A percentile compares a stretch with the other conserved stretches of the same genome.
phyloP scores from a whole-genome alignment of 2,113 vertebrate genomes.

The Stegostoma tigrinum region DNA sequence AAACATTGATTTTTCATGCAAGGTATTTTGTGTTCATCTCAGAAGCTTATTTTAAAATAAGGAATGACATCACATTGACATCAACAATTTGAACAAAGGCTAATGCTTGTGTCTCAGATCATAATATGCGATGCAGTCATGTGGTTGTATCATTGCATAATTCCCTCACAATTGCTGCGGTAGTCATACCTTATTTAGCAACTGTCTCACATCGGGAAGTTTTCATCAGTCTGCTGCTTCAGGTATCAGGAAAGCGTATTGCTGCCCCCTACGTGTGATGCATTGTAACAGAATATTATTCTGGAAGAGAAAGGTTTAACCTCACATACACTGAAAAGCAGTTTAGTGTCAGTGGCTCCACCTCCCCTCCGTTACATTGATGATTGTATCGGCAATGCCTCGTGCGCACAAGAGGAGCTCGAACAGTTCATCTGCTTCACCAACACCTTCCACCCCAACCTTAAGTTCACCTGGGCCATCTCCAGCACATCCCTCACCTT shows the following conservation, averaged over 20 bases:
- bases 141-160: slow-evolving; percentile 1
- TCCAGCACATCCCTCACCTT: too few relatives aligned
- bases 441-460: too few relatives aligned
- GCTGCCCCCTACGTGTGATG: slow-evolving; percentile 18
- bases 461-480: too few relatives aligned
- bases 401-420: too few relatives aligned
- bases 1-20: background rate
- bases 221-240: background rate
- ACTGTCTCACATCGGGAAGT: background rate
- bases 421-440: too few relatives aligned
- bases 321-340: background rate
- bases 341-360: background rate
- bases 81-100: background rate
- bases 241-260: background rate
- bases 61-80: background rate
- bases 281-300: background rate
- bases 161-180: background rate
- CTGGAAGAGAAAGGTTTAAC: background rate
- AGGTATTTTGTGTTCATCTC: background rate
- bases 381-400: too few relatives aligned
- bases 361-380: too few relatives aligned
- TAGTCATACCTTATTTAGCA: background rate
- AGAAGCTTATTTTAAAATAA: slow-evolving; percentile 6
- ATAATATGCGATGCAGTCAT: background rate
- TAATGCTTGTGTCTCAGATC: slow-evolving; percentile 8